Evolutionary conservation across 2,797 vertebrate species (phyloP), one percentile per base, ranked within the genome.

Genomic region (Perodicticus potto): DNA sequence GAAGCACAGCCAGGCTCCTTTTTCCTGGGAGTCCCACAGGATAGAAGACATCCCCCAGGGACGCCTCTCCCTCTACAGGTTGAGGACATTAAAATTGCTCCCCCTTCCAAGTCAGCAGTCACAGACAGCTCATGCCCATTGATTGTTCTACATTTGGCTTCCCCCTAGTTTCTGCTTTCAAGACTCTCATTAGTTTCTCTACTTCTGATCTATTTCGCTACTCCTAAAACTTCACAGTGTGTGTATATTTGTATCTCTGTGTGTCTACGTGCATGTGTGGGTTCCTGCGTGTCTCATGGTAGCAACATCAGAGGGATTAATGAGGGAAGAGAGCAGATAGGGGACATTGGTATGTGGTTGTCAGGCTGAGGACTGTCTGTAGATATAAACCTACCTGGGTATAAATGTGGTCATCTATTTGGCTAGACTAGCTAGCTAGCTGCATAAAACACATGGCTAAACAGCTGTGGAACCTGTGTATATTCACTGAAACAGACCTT

Each of bases 141-240:
- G 40, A 37, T 45, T 22, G 49, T 72, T 53, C 7, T 89, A 17
- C 17, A 27, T 78, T 67, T 55, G 61, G 20, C 32, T 72, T 93
- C 53, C 7, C 74, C 17, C 82, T 49, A 70, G 23, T 45, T 70
- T 25, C 27, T 63, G 17, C 12, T 77, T 95, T 83, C 17, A 63
- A 76, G 93, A 82, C 23, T 72, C 43, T 86, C 12, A 8, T 23
- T 27, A 86, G 40, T 77, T 95, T 86, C 76, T 93, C 61, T 82
- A 89, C 2, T 85, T 78, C 32, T 78, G 83, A 84, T 74, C n/a
- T 70, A 55, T 77, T 86, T 49, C 19, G 63, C 45, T 82, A 40
- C 9, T 80, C 43, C 53, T 27, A n/a, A 80, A 96, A 40, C 23
- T 73, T 63, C 11, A 65, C 27, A 10, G 4, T 6, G 0, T 25